Evolutionary conservation across 2,888 invertebrate genomes (phyloP).

Genomic region (Cheilosia scutellata): DNA sequence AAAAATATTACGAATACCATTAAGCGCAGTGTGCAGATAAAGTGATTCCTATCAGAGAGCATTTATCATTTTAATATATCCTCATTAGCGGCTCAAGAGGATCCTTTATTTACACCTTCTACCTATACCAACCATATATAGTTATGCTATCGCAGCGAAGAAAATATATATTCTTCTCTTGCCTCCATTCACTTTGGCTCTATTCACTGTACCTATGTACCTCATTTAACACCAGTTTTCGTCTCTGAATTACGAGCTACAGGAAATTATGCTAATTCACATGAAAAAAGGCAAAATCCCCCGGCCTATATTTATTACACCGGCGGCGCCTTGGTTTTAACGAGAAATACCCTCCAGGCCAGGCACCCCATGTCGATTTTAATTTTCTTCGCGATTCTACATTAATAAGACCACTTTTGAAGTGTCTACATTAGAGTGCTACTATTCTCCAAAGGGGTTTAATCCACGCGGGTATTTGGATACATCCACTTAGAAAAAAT

Average conservation of each 20-base stretch:
- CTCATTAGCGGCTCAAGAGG: slow-evolving; percentile 58
- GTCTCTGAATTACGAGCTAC: slow-evolving; percentile 36
- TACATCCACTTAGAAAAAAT: background rate
- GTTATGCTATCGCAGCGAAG: slow-evolving; percentile 9
- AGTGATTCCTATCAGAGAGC: slow-evolving; percentile 55
- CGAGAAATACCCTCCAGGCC: background rate
- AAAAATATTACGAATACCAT: slow-evolving; percentile 37
- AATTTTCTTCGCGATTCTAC: slow-evolving; percentile 34
- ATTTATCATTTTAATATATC: slow-evolving; percentile 67
- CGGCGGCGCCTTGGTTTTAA: background rate
- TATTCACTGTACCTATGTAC: slow-evolving; percentile 27
- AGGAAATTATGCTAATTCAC: slow-evolving; percentile 65
- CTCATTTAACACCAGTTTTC: slow-evolving; percentile 44
- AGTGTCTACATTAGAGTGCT: background rate
- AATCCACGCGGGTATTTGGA: slow-evolving; percentile 8
- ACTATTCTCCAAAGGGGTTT: slow-evolving; percentile 4
- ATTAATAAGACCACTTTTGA: slow-evolving; percentile 7
- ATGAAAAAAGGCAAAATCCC: slow-evolving; percentile 17
- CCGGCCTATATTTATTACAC: slow-evolving; percentile 23
- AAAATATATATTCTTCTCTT: slow-evolving; percentile 4
- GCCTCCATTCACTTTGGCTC: slow-evolving; percentile 17
- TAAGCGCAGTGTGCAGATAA: slow-evolving; percentile 42
- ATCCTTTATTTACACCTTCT: slow-evolving; percentile 21
- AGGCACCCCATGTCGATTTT: slow-evolving; percentile 49
- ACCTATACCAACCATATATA: background rate